These are phyloP conservation scores for Orthosia gothica DNA, from an alignment of 2,888 invertebrate species.

Conservation along the genomic window DNA sequence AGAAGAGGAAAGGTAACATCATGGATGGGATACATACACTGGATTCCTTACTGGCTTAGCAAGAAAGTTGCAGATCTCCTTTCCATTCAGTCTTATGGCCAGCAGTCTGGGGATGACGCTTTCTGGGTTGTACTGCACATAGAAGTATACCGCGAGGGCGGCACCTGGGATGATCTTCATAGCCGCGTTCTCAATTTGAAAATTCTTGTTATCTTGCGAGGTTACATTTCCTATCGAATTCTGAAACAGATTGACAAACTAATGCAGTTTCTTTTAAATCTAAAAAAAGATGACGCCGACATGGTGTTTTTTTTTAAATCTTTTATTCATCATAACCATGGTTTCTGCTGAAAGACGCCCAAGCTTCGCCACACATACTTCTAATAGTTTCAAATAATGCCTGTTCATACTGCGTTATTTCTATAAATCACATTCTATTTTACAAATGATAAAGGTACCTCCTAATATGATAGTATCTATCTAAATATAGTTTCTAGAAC, in stretches of 20 bases:
- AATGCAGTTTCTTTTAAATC: no score
- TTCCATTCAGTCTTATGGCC: constrained; percentile 91
- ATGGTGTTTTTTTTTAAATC: no score
- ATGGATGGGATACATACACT: constrained; percentile 5
- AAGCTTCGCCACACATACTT: no score
- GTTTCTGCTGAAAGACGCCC: no score
- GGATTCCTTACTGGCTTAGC: not conserved
- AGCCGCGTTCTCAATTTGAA: constrained; percentile 91
- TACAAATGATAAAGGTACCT: not conserved
- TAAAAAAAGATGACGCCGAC: no score
- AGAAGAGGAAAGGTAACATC: no score
- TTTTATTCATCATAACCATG: no score
- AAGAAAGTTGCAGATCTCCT: constrained; percentile 89
- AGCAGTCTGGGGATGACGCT: constrained; percentile 87
- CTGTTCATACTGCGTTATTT: no score
- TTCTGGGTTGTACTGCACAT: constrained; percentile 91
- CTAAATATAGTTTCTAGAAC: not conserved
- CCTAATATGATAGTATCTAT: no score
- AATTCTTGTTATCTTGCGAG: constrained; percentile 91
- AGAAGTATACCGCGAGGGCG: constrained; percentile 90
- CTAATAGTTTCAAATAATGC: no score
- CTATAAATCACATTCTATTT: not conserved
- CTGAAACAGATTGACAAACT: constrained; percentile 73
- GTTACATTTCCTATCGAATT: constrained; percentile 92
- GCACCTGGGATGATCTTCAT: constrained; percentile 91